These are phyloP conservation scores for Pantala flavescens DNA, from an alignment of 1,140 invertebrate genomes.

Conservation along the genomic window DNA sequence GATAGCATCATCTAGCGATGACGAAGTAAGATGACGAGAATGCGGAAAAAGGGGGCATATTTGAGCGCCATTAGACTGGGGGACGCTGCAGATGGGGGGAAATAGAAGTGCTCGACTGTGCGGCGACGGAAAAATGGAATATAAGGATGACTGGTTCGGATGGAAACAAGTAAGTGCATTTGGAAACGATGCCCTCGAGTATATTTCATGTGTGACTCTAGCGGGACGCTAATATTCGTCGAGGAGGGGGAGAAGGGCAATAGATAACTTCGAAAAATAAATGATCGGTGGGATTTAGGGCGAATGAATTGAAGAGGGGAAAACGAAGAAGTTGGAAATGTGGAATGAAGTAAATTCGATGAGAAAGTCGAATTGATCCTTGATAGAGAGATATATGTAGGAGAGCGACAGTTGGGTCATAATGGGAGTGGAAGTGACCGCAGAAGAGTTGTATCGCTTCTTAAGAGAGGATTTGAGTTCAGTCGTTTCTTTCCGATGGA, in stretches of 20 bases:
- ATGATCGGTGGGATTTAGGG: neutral
- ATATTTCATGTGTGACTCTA: neutral
- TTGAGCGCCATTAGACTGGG: neutral
- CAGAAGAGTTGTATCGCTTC: too few relatives aligned
- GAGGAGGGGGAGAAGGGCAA: neutral
- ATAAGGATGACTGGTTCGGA: slow-evolving; percentile 3
- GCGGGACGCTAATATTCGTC: neutral
- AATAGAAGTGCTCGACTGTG: neutral
- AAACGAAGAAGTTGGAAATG: neutral
- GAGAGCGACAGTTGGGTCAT: too few relatives aligned
- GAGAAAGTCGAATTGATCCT: too few relatives aligned
- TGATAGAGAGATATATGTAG: too few relatives aligned
- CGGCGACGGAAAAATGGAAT: neutral
- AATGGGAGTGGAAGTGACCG: too few relatives aligned
- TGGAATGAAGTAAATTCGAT: neutral
- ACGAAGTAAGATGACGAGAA: neutral
- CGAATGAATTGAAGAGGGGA: neutral
- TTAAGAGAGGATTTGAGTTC: too few relatives aligned
- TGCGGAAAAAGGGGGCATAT: neutral
- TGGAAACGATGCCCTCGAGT: neutral
- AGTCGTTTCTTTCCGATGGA: too few relatives aligned
- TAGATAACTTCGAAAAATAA: slow-evolving; percentile 2
- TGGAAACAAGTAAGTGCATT: slow-evolving; percentile 9
- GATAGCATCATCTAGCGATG: neutral
- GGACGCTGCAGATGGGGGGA: neutral